phyloP scores from a whole-genome alignment of 2,113 vertebrate species.

The Urocynchramus pylzowi region DNA sequence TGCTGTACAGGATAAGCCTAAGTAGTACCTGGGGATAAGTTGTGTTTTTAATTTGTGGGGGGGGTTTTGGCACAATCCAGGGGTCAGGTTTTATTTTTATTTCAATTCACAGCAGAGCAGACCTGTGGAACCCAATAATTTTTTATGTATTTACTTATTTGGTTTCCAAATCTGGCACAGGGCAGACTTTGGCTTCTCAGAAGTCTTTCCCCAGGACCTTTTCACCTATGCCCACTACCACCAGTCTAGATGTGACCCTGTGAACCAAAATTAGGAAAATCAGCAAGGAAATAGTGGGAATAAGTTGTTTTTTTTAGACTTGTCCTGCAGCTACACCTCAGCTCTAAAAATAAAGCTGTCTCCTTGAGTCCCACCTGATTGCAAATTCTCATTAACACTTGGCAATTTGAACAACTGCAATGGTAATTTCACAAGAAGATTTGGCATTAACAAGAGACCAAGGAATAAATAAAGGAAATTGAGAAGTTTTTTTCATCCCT shows the following conservation, averaged over 20 bases:
- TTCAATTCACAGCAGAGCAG: neutral
- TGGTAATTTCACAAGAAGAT: neutral
- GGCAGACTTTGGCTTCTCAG: neutral
- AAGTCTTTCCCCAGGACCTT: neutral
- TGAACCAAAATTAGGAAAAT: neutral
- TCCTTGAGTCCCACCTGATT: neutral
- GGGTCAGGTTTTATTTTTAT: neutral
- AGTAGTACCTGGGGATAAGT: neutral
- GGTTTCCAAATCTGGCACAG: neutral
- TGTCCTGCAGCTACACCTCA: neutral
- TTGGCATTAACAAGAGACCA: neutral
- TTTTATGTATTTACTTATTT: neutral
- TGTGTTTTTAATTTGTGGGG: neutral
- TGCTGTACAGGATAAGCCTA: neutral
- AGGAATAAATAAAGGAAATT: neutral
- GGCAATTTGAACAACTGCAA: neutral
- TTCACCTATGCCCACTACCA: neutral
- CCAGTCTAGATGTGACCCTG: neutral
- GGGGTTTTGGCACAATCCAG: neutral
- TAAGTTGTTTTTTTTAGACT: neutral
- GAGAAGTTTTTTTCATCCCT: neutral
- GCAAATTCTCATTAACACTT: neutral
- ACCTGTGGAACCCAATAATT: neutral
- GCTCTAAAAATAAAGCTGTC: neutral
- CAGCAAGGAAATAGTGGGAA: neutral